Conservation (phyloP, 2,888 invertebrate species). For the Zonitis immaculata region DNA sequence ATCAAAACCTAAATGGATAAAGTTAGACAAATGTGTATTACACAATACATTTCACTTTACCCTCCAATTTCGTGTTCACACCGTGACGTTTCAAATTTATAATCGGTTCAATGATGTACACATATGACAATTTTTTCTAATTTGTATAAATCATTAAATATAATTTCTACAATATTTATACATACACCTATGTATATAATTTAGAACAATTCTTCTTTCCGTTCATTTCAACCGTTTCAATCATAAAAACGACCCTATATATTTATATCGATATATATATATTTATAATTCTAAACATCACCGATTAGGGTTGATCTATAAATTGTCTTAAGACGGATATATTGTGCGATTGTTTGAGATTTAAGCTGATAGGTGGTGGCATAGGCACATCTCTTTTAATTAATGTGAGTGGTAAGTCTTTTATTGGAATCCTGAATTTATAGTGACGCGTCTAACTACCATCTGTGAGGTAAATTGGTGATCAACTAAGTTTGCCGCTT, state of each 20-base stretch:
- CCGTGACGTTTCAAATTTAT: conserved; percentile 25
- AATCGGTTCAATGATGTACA: conserved; percentile 34
- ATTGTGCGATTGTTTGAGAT: conserved; percentile 3
- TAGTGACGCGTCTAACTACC: conserved; percentile 37
- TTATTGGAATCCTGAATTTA: conserved; percentile 42
- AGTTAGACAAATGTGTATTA: conserved; percentile 27
- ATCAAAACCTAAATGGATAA: conserved; percentile 25
- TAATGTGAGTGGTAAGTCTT: conserved; percentile 23
- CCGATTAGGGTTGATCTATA: background rate
- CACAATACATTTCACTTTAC: conserved; percentile 32
- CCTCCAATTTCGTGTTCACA: conserved; percentile 24
- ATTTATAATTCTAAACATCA: too few relatives aligned
- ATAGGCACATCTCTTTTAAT: conserved; percentile 19
- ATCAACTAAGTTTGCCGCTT: conserved; percentile 39
- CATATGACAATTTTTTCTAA: conserved; percentile 28
- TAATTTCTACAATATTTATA: background rate
- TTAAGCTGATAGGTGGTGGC: conserved; percentile 6
- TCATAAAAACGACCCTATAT: too few relatives aligned
- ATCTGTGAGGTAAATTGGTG: conserved; percentile 47
- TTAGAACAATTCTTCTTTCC: too few relatives aligned
- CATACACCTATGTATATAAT: too few relatives aligned
- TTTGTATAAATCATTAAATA: conserved; percentile 26
- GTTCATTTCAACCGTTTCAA: too few relatives aligned
- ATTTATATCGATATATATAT: too few relatives aligned
- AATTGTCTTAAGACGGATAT: conserved; percentile 6